A percentile compares a stretch with the other conserved stretches of the same genome.
Evolutionary conservation across 2,888 invertebrate species (phyloP).

Genomic region (Chouioia cunea): DNA sequence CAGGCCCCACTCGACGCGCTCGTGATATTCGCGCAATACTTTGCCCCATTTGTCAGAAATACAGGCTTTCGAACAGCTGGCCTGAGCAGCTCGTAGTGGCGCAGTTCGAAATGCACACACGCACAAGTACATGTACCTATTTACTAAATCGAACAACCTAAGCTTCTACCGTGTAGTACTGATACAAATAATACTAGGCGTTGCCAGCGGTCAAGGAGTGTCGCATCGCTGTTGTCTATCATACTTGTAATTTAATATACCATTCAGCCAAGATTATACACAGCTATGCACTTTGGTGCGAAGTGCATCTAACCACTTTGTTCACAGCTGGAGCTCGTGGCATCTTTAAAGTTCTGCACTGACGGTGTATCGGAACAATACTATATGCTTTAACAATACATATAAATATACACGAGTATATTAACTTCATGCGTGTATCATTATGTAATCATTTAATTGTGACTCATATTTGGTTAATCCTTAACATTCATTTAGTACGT

Average conservation of each 20-base stretch:
- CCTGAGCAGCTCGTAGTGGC: neutral
- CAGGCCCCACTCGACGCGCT: slow-evolving; percentile 2
- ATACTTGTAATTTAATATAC: slow-evolving; percentile 27
- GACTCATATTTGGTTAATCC: slow-evolving; percentile 56
- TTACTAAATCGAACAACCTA: neutral
- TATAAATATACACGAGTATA: slow-evolving; percentile 1
- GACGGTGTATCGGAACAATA: slow-evolving; percentile 54
- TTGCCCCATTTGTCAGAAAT: neutral
- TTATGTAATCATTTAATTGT: slow-evolving; percentile 54
- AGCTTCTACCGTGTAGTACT: no score
- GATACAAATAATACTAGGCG: no score
- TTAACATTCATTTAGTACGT: slow-evolving; percentile 57
- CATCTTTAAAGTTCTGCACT: slow-evolving; percentile 59
- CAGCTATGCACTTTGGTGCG: slow-evolving; percentile 57
- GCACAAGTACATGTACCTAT: neutral
- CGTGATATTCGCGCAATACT: neutral
- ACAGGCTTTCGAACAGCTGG: neutral
- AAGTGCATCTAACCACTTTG: slow-evolving; percentile 64
- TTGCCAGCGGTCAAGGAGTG: slow-evolving; percentile 27
- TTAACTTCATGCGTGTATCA: slow-evolving; percentile 24
- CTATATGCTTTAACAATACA: no score
- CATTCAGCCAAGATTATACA: slow-evolving; percentile 31
- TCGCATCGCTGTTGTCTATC: slow-evolving; percentile 52
- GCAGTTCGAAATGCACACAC: neutral
- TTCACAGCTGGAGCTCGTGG: slow-evolving; percentile 65